A percentile compares a stretch with the other conserved stretches of the same genome.
Conservation (phyloP, 2,888 invertebrate genomes). For the Frankliniella fusca region DNA sequence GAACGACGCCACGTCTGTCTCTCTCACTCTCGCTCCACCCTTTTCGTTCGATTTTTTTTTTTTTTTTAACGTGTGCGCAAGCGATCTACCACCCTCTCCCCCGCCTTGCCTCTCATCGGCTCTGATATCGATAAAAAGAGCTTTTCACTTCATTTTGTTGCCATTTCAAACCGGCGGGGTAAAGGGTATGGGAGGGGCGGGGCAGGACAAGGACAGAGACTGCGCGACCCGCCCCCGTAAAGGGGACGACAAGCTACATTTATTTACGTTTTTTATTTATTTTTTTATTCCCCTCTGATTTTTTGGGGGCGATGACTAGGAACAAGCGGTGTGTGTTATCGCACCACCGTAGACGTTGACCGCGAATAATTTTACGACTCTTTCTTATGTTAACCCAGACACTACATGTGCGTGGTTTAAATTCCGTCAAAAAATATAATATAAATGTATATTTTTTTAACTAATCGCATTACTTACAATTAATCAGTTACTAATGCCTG, state of each 20-base stretch:
- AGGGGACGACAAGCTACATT: no score
- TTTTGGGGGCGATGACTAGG: background rate
- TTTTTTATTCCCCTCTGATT: no score
- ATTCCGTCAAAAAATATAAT: no score
- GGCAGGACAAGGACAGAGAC: background rate
- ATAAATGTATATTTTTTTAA: no score
- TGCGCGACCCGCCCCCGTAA: background rate
- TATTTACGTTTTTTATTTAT: no score
- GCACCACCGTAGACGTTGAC: background rate
- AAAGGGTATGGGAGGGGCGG: background rate
- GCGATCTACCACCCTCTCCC: background rate
- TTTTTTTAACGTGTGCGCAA: background rate
- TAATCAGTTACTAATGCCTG: no score
- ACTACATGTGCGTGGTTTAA: no score
- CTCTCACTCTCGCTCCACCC: background rate
- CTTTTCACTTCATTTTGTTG: constrained; percentile 26
- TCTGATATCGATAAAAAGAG: constrained; percentile 22
- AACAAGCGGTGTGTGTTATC: background rate
- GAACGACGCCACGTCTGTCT: background rate
- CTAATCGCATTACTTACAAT: no score
- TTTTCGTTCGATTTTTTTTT: background rate
- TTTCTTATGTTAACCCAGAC: no score
- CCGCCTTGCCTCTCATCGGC: constrained; percentile 8
- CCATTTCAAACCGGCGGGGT: background rate
- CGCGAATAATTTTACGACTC: no score